Evolutionary conservation across 2,113 vertebrate species (phyloP).

Genomic region (Lamprologus callipterus): DNA sequence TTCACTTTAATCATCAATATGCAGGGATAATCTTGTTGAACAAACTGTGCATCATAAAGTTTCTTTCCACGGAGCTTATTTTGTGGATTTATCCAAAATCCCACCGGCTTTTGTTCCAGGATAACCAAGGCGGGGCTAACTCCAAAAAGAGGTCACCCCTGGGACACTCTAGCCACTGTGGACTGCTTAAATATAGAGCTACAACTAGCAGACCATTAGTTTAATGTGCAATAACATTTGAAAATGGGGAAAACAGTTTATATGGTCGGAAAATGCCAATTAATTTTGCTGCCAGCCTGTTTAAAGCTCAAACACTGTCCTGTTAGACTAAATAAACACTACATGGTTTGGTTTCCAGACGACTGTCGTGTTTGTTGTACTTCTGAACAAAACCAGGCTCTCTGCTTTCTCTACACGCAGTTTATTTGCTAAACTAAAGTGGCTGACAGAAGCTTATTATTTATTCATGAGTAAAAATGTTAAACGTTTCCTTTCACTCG

Average conservation of each 20-base stretch:
- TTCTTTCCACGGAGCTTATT: neutral
- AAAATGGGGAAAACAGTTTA: too few relatives aligned
- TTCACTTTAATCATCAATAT: neutral
- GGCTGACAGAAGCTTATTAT: neutral
- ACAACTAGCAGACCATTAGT: neutral
- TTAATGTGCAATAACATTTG: neutral
- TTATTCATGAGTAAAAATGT: neutral
- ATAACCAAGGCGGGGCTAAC: neutral
- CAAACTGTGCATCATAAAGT: neutral
- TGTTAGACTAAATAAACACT: neutral
- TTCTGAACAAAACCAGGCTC: fast-evolving
- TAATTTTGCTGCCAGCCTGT: neutral
- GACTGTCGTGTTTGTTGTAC: neutral
- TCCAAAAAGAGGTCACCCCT: neutral
- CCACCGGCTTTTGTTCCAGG: fast-evolving
- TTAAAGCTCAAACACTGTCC: neutral
- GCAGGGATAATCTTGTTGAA: neutral
- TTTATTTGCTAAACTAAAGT: neutral
- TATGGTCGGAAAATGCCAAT: fast-evolving
- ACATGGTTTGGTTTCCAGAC: neutral
- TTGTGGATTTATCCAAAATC: neutral
- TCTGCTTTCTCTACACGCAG: neutral
- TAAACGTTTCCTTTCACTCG: fast-evolving
- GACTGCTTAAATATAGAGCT: neutral
- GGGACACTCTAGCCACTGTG: neutral